Percentiles rank a stretch among this genome's conserved stretches.
phyloP scores from a whole-genome alignment of 2,797 vertebrate genomes.

The Eospalax fontanierii region DNA sequence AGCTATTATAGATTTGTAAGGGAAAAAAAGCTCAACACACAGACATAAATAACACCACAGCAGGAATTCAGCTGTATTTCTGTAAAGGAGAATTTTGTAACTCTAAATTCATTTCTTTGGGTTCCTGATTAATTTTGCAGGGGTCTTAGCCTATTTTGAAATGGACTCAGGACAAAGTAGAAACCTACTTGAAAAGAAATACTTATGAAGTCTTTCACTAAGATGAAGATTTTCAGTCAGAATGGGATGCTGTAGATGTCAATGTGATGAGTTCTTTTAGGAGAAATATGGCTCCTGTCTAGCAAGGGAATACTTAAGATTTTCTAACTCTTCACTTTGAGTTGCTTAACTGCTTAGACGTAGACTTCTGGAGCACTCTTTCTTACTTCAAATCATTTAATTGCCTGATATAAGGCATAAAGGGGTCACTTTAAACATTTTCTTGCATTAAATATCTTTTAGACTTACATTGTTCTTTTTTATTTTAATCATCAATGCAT shows the following conservation, averaged over 20 bases:
- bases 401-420: not conserved
- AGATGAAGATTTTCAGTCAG: conserved; percentile 17
- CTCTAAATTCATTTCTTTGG: not conserved
- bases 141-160: not conserved
- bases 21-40: not conserved
- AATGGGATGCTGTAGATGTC: not conserved
- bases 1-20: not conserved
- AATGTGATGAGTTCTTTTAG: conserved; percentile 15
- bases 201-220: not conserved
- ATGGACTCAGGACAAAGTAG: conserved; percentile 15
- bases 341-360: conserved; percentile 38
- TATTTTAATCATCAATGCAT: not conserved
- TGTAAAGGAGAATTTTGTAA: not conserved
- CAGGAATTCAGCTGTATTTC: not conserved
- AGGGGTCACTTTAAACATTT: not conserved
- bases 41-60: not conserved
- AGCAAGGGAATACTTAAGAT: not conserved
- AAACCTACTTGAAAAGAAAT: not conserved
- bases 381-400: conserved; percentile 19
- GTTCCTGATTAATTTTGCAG: conserved; percentile 38
- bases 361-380: conserved; percentile 30
- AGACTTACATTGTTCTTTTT: not conserved
- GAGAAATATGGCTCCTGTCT: not conserved
- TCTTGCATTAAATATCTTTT: not conserved
- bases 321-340: conserved; percentile 23